Evolutionary conservation across 2,888 invertebrate genomes (phyloP).

Genomic region (Aspidiotus destructor): DNA sequence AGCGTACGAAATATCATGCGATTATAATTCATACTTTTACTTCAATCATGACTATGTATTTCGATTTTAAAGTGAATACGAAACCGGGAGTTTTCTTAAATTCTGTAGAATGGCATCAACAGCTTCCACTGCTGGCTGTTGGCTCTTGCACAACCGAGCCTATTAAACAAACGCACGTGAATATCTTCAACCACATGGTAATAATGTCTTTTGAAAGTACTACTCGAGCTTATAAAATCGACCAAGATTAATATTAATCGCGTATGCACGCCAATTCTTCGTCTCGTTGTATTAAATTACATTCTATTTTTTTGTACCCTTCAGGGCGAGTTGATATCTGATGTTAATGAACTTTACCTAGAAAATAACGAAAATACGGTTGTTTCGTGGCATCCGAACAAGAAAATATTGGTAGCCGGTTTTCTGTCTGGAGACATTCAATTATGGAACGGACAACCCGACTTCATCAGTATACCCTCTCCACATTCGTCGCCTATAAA

Average conservation of each 20-base stretch:
- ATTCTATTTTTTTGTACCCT: slow-evolving; percentile 37
- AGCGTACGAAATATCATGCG: no score
- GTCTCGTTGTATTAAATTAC: no score
- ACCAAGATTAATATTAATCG: slow-evolving; percentile 10
- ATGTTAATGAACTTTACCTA: slow-evolving; percentile 65
- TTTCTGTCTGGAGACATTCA: slow-evolving; percentile 89
- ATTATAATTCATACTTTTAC: no score
- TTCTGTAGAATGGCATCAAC: slow-evolving; percentile 73
- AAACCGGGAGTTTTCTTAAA: slow-evolving; percentile 46
- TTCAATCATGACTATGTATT: slow-evolving; percentile 63
- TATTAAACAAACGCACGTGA: slow-evolving; percentile 56
- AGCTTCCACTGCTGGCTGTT: slow-evolving; percentile 69
- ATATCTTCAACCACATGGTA: slow-evolving; percentile 78
- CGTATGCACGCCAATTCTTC: no score
- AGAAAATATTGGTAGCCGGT: slow-evolving; percentile 69
- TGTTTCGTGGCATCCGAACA: slow-evolving; percentile 80
- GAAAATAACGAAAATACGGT: slow-evolving; percentile 70
- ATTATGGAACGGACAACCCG: slow-evolving; percentile 57
- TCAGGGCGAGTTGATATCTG: slow-evolving; percentile 64
- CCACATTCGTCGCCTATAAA: slow-evolving; percentile 49
- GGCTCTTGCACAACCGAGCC: slow-evolving; percentile 73
- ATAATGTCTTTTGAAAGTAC: slow-evolving; percentile 39
- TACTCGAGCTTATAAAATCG: not conserved
- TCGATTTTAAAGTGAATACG: slow-evolving; percentile 72
- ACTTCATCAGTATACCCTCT: slow-evolving; percentile 53